Conservation (phyloP, 2,113 vertebrate species). For the Eubucco bourcierii region DNA sequence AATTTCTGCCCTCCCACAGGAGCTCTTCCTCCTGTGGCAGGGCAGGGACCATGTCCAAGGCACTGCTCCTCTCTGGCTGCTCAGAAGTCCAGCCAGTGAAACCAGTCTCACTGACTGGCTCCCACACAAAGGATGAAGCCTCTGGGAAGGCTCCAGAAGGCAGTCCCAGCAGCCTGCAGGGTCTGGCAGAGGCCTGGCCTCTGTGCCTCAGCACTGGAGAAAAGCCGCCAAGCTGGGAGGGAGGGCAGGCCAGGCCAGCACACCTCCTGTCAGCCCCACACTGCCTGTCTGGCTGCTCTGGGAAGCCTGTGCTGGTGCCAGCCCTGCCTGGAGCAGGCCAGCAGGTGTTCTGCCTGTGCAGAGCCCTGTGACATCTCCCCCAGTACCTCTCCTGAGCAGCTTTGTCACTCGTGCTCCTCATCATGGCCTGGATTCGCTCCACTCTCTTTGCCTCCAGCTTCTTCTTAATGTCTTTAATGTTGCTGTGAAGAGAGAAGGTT, state of each 20-base stretch:
- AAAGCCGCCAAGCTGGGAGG: background rate
- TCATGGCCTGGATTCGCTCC: slow-evolving; percentile 76
- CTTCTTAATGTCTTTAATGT: slow-evolving; percentile 87
- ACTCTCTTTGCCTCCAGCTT: slow-evolving; percentile 77
- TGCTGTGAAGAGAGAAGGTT: slow-evolving; percentile 72
- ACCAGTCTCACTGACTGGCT: no score
- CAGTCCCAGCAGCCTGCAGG: background rate
- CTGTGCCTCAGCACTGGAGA: no score
- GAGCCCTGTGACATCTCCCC: background rate
- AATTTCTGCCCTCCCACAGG: background rate
- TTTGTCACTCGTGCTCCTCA: slow-evolving; percentile 79
- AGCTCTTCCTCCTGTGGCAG: background rate
- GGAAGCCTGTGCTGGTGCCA: no score
- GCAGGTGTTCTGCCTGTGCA: background rate
- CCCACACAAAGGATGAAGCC: background rate
- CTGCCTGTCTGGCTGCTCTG: background rate
- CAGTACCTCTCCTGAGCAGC: slow-evolving; percentile 83
- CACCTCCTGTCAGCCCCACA: background rate
- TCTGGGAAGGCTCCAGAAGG: background rate
- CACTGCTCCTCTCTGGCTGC: background rate
- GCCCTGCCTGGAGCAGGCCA: background rate
- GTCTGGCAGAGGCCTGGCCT: background rate
- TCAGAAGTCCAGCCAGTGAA: no score
- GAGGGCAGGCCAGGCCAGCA: background rate
- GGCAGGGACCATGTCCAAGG: background rate